Evolutionary conservation across 2,113 vertebrate genomes (phyloP), one percentile per base, ranked within the genome.

Genomic region (Beaufortia kweichowensis): DNA sequence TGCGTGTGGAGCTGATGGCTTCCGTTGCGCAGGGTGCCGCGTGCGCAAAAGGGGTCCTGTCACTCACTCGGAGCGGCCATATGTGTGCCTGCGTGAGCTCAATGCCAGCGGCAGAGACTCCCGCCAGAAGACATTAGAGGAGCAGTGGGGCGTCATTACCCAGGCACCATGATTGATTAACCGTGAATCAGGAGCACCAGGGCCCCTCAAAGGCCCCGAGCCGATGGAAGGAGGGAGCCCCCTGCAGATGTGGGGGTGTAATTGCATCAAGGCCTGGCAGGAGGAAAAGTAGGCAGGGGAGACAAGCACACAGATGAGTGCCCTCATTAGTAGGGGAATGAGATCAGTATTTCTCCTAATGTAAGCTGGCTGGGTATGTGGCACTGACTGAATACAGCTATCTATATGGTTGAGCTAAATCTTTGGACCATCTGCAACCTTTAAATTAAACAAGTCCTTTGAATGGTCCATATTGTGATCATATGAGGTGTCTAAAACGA

Each of bases 121-220:
- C 89, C 91, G 91, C 91, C 91, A 92, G 87, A 89, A 91, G 88
- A 92, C 90, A 93, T 93, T 92, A 93, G 87, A 84, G 79, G 88
- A 90, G 88, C 91, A 92, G 92, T 88, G 87, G 91, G 91, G 86
- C 84, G 89, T 91, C 90, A 90, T 92, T 90, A 91, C 87, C 88
- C 86, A 86, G 85, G 62, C 78, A 76, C 85, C 76, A 92, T 93
- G 92, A 93, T 92, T 92, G 92, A 93, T 93, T 92, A 92, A 90
- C 87, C 87, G 75, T 84, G 89, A 85, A 93, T 85, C 81, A 82
- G 60, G 88, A 88, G 85, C 85, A 85, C 83, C 82, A 85, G 87
- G 84, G 81, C 74, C 63, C 70, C 57, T 46, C 11, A 23, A 61
- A 73, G 46, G 57, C 70, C 70, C 75, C 60, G 17, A 74, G 77